Base-by-base conservation (phyloP, 2,888 invertebrate genomes). In the Chaitophorus viminalis region DNA sequence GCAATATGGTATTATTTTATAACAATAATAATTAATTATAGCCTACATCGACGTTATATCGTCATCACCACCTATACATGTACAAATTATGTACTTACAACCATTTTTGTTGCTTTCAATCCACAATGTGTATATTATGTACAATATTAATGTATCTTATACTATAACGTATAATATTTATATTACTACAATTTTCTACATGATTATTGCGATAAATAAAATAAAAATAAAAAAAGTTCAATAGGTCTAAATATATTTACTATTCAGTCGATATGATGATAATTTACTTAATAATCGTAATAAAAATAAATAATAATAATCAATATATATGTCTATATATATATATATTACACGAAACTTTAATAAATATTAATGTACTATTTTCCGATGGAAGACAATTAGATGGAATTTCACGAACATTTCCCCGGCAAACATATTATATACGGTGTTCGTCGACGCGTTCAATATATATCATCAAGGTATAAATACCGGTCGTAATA, bases 11-110 rank as follows among this genome's bases (percentile, higher is more conserved):
- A 84, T 8, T 46, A 39, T 31, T 31, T 33, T 18, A 75, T 39
- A 75, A 36, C 60, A 84, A 76, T n/a, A 84, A 76, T n/a, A 76
- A 65, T 76, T 31, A 81, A 74, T 74, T 33, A 74, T 36, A 68
- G 29, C 29, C 60, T 60, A 65, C 0, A 46, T 36, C 3, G 46
- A 25, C 46, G 25, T 52, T 25, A 65, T 5, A 68, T n/a, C n/a
- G n/a, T n/a, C n/a, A n/a, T n/a, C n/a, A n/a, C n/a, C n/a, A n/a
- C n/a, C n/a, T 36, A 36, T 5, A 5, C 3, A 68, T 46, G 68
- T 72, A 82, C 29, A 36, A 36, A 14, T 36, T 29, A n/a, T 54
- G 9, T 4, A 65, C n/a, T n/a, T n/a, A n/a, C n/a, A 46, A 11
- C 11, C 14, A 60, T 11, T 29, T 8, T 68, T 29, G 29, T 68